Conservation (phyloP, 2,797 vertebrate species). For the Labeo calbasu region DNA sequence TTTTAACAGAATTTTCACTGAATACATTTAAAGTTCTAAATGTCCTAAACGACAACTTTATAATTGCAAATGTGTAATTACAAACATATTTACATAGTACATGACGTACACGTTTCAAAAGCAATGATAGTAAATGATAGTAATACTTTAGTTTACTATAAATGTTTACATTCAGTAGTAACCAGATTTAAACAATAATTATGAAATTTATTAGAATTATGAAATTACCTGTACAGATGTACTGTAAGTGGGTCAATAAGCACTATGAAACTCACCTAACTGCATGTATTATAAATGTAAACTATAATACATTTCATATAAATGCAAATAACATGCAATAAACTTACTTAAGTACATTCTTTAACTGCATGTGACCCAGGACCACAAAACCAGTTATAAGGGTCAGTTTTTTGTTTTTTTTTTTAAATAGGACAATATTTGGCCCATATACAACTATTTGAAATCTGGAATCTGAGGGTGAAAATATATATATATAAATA, state of each 20-base stretch:
- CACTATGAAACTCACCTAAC: neutral
- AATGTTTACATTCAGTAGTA: neutral
- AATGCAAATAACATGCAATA: neutral
- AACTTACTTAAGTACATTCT: neutral
- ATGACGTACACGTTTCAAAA: neutral
- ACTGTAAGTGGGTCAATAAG: neutral
- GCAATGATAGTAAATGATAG: neutral
- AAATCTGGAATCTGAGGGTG: too few species aligned
- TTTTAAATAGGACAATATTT: too few species aligned
- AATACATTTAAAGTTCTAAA: neutral
- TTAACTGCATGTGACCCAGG: neutral
- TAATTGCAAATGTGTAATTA: neutral
- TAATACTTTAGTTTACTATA: neutral
- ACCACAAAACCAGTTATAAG: too few species aligned
- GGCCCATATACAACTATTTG: too few species aligned
- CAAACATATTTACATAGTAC: neutral
- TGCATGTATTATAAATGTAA: neutral
- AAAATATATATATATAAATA: too few species aligned
- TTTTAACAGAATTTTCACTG: neutral
- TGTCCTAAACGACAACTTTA: neutral
- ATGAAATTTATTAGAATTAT: too few species aligned
- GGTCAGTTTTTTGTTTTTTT: too few species aligned
- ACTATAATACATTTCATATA: neutral
- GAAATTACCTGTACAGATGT: too few species aligned
- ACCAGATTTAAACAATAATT: neutral